These are phyloP conservation scores for Teleogryllus oceanicus DNA, from an alignment of 2,888 invertebrate species.

Conservation along the genomic window DNA sequence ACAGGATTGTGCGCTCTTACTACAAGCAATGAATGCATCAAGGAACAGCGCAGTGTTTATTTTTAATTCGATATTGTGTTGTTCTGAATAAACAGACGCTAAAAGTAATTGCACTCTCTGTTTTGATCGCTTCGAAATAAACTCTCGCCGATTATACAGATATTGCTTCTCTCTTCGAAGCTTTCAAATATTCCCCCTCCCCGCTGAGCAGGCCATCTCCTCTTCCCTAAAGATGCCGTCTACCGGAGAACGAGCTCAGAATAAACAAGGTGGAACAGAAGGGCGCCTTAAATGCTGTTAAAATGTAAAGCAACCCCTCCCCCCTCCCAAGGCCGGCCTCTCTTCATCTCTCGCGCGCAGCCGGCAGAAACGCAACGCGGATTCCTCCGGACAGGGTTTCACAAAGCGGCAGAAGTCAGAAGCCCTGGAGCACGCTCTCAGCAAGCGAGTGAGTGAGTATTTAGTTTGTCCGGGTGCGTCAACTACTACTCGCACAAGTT, in stretches of 20 bases:
- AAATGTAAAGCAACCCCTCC: not conserved
- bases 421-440: too few relatives aligned
- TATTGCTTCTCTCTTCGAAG: not conserved
- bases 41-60: not conserved
- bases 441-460: too few relatives aligned
- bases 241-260: not conserved
- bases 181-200: not conserved
- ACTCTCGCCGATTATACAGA: conserved; percentile 8
- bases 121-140: not conserved
- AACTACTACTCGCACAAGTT: too few relatives aligned
- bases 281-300: conserved; percentile 18
- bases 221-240: not conserved
- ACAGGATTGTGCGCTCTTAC: too few relatives aligned
- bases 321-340: not conserved
- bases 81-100: conserved; percentile 5
- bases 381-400: not conserved
- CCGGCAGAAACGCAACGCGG: not conserved
- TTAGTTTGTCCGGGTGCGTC: too few relatives aligned
- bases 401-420: not conserved
- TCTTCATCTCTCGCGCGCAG: not conserved
- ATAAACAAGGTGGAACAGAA: conserved; percentile 18
- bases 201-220: not conserved
- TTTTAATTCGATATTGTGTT: not conserved
- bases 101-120: conserved; percentile 6
- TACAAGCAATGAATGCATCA: too few relatives aligned